phyloP scores from a whole-genome alignment of 2,888 invertebrate genomes.

The Athripsodes cinereus region DNA sequence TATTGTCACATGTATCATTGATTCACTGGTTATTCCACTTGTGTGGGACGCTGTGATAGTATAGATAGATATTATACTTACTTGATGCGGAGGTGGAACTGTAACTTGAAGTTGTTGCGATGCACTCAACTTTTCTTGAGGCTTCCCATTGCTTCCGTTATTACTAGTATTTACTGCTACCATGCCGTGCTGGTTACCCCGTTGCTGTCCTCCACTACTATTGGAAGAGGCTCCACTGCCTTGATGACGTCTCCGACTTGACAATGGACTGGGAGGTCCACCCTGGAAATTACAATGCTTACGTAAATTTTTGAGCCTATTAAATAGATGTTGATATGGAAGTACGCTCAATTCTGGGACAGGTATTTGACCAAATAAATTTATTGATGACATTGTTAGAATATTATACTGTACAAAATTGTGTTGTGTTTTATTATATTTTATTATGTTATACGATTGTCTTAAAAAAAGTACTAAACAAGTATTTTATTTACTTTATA shows the following conservation, averaged over 20 bases:
- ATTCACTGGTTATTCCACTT: too few relatives aligned
- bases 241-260: constrained; percentile 41
- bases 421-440: too few relatives aligned
- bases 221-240: constrained; percentile 32
- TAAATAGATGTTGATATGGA: too few relatives aligned
- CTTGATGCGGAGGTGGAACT: constrained; percentile 42
- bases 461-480: too few relatives aligned
- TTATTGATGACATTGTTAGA: too few relatives aligned
- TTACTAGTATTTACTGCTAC: constrained; percentile 36
- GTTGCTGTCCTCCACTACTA: constrained; percentile 31
- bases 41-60: neutral
- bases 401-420: too few relatives aligned
- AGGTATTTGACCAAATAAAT: too few relatives aligned
- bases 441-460: too few relatives aligned
- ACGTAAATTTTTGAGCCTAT: too few relatives aligned
- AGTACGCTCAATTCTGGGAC: too few relatives aligned
- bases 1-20: too few relatives aligned
- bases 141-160: constrained; percentile 33
- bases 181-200: constrained; percentile 34
- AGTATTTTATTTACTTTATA: too few relatives aligned
- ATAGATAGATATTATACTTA: neutral
- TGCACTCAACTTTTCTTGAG: constrained; percentile 41
- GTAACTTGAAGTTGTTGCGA: constrained; percentile 46
- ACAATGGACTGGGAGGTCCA: constrained; percentile 28
- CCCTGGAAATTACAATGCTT: constrained; percentile 14